These are phyloP conservation scores for Lycaena phlaeas DNA, from an alignment of 2,888 invertebrate genomes.

Conservation along the genomic window DNA sequence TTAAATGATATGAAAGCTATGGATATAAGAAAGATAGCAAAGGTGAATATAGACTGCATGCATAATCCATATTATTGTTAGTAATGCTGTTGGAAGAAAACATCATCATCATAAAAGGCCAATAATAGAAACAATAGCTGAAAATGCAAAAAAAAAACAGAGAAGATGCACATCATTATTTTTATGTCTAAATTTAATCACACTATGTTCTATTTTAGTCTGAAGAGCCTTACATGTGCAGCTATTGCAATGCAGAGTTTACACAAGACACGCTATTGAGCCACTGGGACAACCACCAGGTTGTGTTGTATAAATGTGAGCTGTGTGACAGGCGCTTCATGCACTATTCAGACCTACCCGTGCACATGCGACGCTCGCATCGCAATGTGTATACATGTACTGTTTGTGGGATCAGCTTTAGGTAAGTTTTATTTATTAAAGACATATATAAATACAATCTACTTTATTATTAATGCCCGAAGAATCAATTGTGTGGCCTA, in stretches of 20 bases:
- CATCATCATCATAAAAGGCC: too few relatives aligned
- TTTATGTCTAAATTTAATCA: neutral
- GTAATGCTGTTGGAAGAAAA: too few relatives aligned
- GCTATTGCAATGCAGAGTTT: neutral
- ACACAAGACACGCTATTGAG: slow-evolving; percentile 6
- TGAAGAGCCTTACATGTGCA: neutral
- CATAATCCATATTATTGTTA: neutral
- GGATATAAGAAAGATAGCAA: neutral
- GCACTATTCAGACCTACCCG: slow-evolving; percentile 19
- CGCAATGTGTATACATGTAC: slow-evolving; percentile 27
- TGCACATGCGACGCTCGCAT: slow-evolving; percentile 25
- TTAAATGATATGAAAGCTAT: neutral
- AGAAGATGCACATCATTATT: neutral
- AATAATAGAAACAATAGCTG: too few relatives aligned
- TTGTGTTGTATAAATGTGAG: slow-evolving; percentile 23
- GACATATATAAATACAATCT: neutral
- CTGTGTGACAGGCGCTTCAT: slow-evolving; percentile 26
- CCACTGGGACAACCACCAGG: slow-evolving; percentile 23
- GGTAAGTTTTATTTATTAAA: neutral
- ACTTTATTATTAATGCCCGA: neutral
- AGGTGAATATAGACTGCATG: neutral
- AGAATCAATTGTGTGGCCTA: too few relatives aligned
- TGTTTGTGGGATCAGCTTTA: neutral
- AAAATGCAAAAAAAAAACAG: too few relatives aligned
- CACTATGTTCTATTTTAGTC: neutral